Base-by-base conservation (phyloP, 2,888 invertebrate genomes). In the Nasonia oneida region DNA sequence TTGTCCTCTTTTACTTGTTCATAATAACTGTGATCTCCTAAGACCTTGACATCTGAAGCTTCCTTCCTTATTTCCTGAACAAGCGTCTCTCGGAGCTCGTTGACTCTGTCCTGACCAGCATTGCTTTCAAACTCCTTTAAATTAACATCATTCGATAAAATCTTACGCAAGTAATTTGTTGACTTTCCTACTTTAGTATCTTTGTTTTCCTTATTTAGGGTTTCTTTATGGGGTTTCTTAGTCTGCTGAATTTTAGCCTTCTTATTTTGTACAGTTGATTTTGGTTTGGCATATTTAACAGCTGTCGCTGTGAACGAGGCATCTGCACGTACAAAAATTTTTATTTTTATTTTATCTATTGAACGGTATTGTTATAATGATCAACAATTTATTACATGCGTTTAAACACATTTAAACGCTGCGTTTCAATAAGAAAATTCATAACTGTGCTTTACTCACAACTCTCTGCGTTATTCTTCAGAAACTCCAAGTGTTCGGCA, bases 401-500 rank as follows among this genome's bases (percentile, higher is more conserved):
- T 5, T 5, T 37, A 3, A 37, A 37, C 2, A 37, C 37, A 37
- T 37, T 2, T 14, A 18, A 57, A 3, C 18, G 18, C 15, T 57
- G n/a, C 18, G 1, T 53, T 57, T 4, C 4, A 33, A 29, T 29
- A 29, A 33, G 29, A 14, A 23, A 67, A 33, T 33, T 67, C 0
- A 67, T 12, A 6, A 67, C 23, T 5, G 8, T 5, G 8, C 3
- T 64, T 71, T 87, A 90, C 92, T 87, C 87, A 93, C 93, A 91
- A 39, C 90, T 87, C 61, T 91, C 91, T 83, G 90, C 88, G 80
- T 92, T 90, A 77, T 90, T 90, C 87, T 91, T 92, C 74, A 93
- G 88, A 86, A 90, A 89, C 80, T 93, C 91, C 79, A 93, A 91
- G 89, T 95, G 95, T 78, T 93, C 92, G 5, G 91, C 90, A 37